Base-by-base conservation (phyloP, 2,797 vertebrate genomes). In the Hippopotamyrus pictus region DNA sequence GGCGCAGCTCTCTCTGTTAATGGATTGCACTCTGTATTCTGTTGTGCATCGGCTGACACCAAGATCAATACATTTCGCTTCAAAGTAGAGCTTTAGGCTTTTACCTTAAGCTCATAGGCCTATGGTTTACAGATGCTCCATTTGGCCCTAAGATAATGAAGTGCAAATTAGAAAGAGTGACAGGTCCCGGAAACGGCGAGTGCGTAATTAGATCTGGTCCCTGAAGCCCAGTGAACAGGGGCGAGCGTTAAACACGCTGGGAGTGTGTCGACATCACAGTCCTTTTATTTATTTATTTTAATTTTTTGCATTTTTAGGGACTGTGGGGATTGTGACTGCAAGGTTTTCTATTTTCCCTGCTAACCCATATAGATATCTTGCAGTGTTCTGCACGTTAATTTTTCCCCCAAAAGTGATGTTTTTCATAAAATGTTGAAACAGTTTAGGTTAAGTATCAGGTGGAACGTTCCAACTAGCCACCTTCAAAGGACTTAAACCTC, bases 51-150 rank as follows among this genome's bases (percentile, higher is more conserved):
- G 83, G 90, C 90, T 94, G 92, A 94, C 89, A 90, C 48, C 91
- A 90, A 62, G 91, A 95, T 96, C 96, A 93, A 96, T 96, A 93
- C 90, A 90, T 94, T 94, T 94, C 93, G 91, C 92, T 94, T 92
- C 91, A 93, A 90, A 90, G 93, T 93, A 95, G 93, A 91, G 90
- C 91, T 92, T 87, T 91, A 92, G 85, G 91, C 93, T 94, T 94
- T 54, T 88, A 89, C 90, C 88, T 57, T 90, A 82, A 90, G 90
- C 90, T 79, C 37, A 57, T 82, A 87, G 88, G 84, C 88, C 73
- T 25, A 37, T 29, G 84, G 83, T 89, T 89, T 87, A 89, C 65
- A 89, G 88, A 90, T 90, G 53, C 90, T 87, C 88, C 84, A 87
- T 89, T 87, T 87, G 69, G 88, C 29, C 83, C n/a, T 53, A 89